Evolutionary conservation across 2,888 invertebrate genomes (phyloP).

Genomic region (Acanthosepion pharaonis): DNA sequence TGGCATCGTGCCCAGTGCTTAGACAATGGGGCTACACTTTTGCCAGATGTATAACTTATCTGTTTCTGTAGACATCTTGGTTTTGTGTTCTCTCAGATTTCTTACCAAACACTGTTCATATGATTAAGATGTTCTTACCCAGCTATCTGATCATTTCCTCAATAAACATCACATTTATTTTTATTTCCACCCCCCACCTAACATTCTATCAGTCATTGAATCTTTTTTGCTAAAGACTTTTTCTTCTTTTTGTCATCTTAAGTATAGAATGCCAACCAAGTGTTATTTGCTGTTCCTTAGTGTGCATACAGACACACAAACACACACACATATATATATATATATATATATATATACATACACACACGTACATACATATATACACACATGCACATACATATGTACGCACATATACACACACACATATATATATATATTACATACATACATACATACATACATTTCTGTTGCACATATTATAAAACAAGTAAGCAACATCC

Average conservation of each 20-base stretch:
- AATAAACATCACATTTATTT: background rate
- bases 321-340: no score
- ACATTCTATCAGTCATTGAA: background rate
- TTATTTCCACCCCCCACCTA: background rate
- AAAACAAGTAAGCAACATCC: no score
- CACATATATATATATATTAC: background rate
- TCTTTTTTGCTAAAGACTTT: background rate
- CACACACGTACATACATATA: no score
- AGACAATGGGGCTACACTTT: background rate
- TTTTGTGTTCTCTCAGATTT: background rate
- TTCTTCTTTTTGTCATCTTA: background rate
- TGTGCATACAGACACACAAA: background rate
- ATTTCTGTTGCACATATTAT: background rate
- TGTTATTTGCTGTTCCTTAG: background rate
- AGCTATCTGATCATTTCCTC: slow-evolving; percentile 4
- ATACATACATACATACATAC: background rate
- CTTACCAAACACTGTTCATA: background rate
- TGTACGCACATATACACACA: background rate
- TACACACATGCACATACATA: no score
- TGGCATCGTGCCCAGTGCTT: background rate
- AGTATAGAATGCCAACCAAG: background rate
- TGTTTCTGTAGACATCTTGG: background rate
- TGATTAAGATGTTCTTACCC: background rate
- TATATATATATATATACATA: background rate
- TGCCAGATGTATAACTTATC: background rate